Evolutionary conservation across 2,888 invertebrate species (phyloP), one percentile per base, ranked within the genome.

Genomic region (Lordiphosa fenestrarum): DNA sequence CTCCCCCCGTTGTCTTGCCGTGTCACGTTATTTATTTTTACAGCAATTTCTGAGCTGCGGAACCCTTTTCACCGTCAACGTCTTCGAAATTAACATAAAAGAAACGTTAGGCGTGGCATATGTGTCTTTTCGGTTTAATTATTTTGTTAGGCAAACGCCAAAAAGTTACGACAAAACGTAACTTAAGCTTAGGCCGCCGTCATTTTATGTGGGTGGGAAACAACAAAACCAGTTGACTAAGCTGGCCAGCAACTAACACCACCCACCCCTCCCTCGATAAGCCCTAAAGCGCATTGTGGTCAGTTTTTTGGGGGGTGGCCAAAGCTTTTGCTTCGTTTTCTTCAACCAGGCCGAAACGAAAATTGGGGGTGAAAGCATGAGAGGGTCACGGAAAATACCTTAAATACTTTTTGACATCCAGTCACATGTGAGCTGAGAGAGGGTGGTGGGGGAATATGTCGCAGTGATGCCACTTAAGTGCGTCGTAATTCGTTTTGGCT

Each of bases 21-120:
- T 83, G 82, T 76, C 82, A 81, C 80, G 82, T 75, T 80, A 71
- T 75, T 84, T 74, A 72, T 70, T 56, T 71, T 68, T 61, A 49
- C 38, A 58, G 60, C 69, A 60, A 64, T 72, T 75, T 72, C 60
- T 69, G 55, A 71, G 68, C 66, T 52, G 41, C 52, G 23, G 6
- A 33, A 70, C 46, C 67, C 70, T 58, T 69, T 69, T 66, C 39
- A 56, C 60, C 67, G 50, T 66, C 69, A 53, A 53, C 59, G 47
- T 56, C 42, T 46, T 38, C 36, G 23, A 72, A 81, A 77, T 80
- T 81, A 74, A 62, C 78, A 81, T 77, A 74, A 74, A 66, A 62
- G 66, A 48, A 60, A 62, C 71, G 62, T 72, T 81, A 42, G 51
- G 44, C 63, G 66, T 71, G 66, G 57, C 66, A 64, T 37, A 38